Evolutionary conservation across 2,888 invertebrate species (phyloP).

Genomic region (Coenonympha arcania): DNA sequence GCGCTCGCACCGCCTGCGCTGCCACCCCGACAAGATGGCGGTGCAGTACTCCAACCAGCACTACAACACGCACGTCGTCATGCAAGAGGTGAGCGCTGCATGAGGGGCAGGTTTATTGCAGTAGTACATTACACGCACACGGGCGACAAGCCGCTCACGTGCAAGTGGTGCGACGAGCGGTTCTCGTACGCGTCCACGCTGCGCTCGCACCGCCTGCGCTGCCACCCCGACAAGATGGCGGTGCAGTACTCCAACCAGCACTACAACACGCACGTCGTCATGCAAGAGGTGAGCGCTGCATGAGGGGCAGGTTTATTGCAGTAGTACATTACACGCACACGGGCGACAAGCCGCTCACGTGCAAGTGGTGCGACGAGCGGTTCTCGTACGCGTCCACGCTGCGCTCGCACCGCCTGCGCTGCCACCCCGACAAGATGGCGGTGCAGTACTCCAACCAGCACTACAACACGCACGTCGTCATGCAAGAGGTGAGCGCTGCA

Average conservation of each 20-base stretch:
- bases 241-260: conserved; percentile 35
- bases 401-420: conserved; percentile 71
- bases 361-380: conserved; percentile 72
- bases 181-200: conserved; percentile 74
- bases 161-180: conserved; percentile 72
- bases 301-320: too few relatives aligned
- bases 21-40: conserved; percentile 68
- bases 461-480: conserved; percentile 27
- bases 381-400: conserved; percentile 74
- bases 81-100: conserved; percentile 38
- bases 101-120: too few relatives aligned
- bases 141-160: conserved; percentile 70
- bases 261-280: conserved; percentile 27
- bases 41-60: conserved; percentile 35
- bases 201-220: conserved; percentile 71
- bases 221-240: conserved; percentile 68
- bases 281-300: conserved; percentile 38
- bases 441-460: conserved; percentile 35
- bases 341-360: conserved; percentile 70
- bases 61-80: conserved; percentile 27
- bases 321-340: conserved; percentile 73
- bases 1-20: conserved; percentile 71
- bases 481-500: conserved; percentile 38
- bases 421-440: conserved; percentile 68
- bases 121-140: conserved; percentile 73